A percentile compares a stretch with the other conserved stretches of the same genome.
Conservation (phyloP, 2,797 vertebrate genomes). For the Gymnocypris eckloni region DNA sequence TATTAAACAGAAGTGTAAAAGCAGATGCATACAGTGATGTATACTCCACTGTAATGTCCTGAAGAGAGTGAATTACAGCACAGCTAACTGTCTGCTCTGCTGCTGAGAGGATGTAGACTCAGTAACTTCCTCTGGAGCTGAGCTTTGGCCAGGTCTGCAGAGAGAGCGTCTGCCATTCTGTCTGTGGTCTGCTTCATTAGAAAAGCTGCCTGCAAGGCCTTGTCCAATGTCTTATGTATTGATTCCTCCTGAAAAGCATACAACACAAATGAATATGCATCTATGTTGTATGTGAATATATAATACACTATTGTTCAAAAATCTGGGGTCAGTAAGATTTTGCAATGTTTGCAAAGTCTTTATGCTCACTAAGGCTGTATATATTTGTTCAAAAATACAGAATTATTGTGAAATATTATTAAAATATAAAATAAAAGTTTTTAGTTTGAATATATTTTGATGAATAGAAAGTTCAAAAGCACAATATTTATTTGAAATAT, state of each 20-base stretch:
- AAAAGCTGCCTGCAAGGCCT: slow-evolving; percentile 84
- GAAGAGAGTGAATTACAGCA: not conserved
- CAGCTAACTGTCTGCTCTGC: not conserved
- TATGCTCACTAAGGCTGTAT: not conserved
- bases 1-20: not conserved
- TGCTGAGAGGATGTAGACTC: slow-evolving; percentile 55
- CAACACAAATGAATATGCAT: not conserved
- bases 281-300: not conserved
- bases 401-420: slow-evolving; percentile 12
- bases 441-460: not conserved
- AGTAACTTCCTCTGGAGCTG: slow-evolving; percentile 70
- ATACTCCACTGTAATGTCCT: not conserved
- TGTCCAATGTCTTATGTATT: slow-evolving; percentile 83
- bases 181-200: slow-evolving; percentile 88
- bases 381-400: not conserved
- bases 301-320: not conserved
- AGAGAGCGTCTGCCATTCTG: slow-evolving; percentile 83
- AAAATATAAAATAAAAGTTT: not conserved
- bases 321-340: not conserved
- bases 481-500: not conserved
- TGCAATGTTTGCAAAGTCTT: not conserved
- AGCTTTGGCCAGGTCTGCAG: slow-evolving; percentile 82
- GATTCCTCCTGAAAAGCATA: slow-evolving; percentile 75
- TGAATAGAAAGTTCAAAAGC: not conserved
- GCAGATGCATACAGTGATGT: not conserved